A percentile compares a stretch with the other conserved stretches of the same genome.
Evolutionary conservation across 2,888 invertebrate genomes (phyloP).

Genomic region (Melieria picta): DNA sequence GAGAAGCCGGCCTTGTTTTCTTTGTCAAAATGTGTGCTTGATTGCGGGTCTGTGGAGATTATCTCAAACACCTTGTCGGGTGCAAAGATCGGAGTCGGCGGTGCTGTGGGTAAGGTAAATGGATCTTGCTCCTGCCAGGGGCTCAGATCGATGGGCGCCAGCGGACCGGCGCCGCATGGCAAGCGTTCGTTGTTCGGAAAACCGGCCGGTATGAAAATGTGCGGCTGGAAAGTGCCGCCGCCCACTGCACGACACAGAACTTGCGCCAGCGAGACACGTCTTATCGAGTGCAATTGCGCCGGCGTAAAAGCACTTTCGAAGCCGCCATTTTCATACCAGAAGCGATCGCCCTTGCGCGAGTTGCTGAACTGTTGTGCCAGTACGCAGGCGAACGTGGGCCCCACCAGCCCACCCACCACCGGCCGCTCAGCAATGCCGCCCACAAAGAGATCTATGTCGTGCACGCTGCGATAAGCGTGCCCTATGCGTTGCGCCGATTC

Average conservation of each 20-base stretch:
- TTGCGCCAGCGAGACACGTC: constrained; percentile 77
- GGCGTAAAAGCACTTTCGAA: constrained; percentile 80
- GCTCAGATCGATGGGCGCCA: constrained; percentile 59
- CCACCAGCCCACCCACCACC: constrained; percentile 78
- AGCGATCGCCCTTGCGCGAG: constrained; percentile 80
- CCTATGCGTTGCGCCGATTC: constrained; percentile 73
- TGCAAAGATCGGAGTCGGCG: constrained; percentile 33
- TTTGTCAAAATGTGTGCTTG: constrained; percentile 40
- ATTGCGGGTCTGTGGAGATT: constrained; percentile 36
- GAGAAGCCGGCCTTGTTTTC: constrained; percentile 56
- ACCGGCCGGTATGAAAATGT: constrained; percentile 63
- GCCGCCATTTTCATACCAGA: constrained; percentile 85
- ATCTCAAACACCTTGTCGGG: constrained; percentile 50
- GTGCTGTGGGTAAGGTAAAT: constrained; percentile 45
- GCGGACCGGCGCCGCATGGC: constrained; percentile 56
- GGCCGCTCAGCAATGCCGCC: constrained; percentile 86
- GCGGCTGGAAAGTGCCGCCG: constrained; percentile 65
- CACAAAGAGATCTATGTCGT: constrained; percentile 86
- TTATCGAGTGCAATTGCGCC: constrained; percentile 78
- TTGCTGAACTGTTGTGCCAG: constrained; percentile 87
- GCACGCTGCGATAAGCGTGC: constrained; percentile 74
- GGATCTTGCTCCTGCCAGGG: constrained; percentile 66
- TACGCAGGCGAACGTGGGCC: constrained; percentile 89
- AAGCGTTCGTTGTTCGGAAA: constrained; percentile 59
- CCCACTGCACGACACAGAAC: constrained; percentile 68